Conservation (phyloP, 2,797 vertebrate genomes). For the Leptoclinus maculatus region DNA sequence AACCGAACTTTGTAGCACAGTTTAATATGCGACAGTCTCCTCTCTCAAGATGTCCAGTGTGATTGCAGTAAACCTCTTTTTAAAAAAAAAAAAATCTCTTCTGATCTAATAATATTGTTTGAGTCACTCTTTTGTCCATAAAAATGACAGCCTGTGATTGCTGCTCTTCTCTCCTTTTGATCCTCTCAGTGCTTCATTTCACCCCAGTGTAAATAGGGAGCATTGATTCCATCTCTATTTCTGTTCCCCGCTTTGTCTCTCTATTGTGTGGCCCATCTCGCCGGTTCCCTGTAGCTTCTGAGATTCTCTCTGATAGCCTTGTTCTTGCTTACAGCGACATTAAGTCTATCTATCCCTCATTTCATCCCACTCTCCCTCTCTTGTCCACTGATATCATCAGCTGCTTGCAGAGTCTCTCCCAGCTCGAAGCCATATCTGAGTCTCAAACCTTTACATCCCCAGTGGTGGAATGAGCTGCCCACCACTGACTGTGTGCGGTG, state of each 20-base stretch:
- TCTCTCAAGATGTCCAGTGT: slow-evolving; percentile 47
- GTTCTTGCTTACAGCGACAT: slow-evolving; percentile 70
- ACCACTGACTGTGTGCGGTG: slow-evolving; percentile 37
- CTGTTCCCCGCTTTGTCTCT: slow-evolving; percentile 54
- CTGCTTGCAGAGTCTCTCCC: slow-evolving; percentile 40
- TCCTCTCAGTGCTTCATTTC: slow-evolving; percentile 45
- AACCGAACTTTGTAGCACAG: slow-evolving; percentile 24
- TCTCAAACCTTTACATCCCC: slow-evolving; percentile 64
- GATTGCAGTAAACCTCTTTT: slow-evolving; percentile 44
- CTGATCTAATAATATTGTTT: slow-evolving; percentile 66
- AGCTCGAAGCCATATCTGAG: slow-evolving; percentile 59
- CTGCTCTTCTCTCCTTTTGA: slow-evolving; percentile 31
- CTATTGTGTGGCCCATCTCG: slow-evolving; percentile 43
- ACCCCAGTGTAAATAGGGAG: slow-evolving; percentile 53
- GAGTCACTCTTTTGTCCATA: slow-evolving; percentile 70
- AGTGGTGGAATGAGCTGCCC: slow-evolving; percentile 61
- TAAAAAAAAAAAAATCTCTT: no score
- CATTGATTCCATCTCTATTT: slow-evolving; percentile 72
- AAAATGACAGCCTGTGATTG: slow-evolving; percentile 74
- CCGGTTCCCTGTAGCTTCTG: slow-evolving; percentile 45
- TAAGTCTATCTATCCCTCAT: slow-evolving; percentile 73
- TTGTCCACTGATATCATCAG: slow-evolving; percentile 63
- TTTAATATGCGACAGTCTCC: slow-evolving; percentile 32
- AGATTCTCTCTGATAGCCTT: slow-evolving; percentile 64
- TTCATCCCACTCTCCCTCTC: slow-evolving; percentile 56